phyloP scores from a whole-genome alignment of 2,888 invertebrate genomes.

The Melolontha melolontha region DNA sequence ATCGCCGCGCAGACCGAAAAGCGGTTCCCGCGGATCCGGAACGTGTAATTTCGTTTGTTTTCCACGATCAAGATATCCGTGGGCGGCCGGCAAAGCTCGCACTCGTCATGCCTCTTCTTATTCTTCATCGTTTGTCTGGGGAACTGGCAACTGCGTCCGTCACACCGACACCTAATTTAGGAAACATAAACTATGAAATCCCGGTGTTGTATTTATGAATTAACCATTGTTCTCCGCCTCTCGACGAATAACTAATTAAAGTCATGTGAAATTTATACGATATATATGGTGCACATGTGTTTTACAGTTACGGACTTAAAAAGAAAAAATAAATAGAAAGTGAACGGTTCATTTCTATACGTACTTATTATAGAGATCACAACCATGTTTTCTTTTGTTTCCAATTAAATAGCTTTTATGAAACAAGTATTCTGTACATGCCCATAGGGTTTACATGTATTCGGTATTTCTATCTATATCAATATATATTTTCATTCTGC shows the following conservation, averaged over 20 bases:
- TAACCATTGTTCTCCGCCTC: constrained; percentile 39
- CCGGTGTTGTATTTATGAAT: constrained; percentile 35
- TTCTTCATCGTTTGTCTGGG: constrained; percentile 15
- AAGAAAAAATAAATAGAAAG: constrained; percentile 1
- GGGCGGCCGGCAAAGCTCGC: constrained; percentile 28
- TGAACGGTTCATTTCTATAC: background rate
- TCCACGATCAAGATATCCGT: constrained; percentile 36
- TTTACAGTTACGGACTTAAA: constrained; percentile 18
- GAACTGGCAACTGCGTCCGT: constrained; percentile 20
- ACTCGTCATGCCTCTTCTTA: constrained; percentile 27
- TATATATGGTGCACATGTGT: constrained; percentile 12
- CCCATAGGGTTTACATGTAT: constrained; percentile 1
- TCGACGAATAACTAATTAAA: constrained; percentile 39
- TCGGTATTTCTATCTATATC: background rate
- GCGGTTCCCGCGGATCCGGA: constrained; percentile 29
- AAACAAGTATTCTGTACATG: constrained; percentile 26
- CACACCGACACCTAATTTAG: constrained; percentile 41
- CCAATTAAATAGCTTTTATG: constrained; percentile 29
- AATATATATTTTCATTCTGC: too few species aligned
- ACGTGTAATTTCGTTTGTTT: constrained; percentile 38
- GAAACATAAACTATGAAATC: constrained; percentile 41
- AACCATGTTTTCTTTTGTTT: constrained; percentile 1
- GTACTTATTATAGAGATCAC: constrained; percentile 17
- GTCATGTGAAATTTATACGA: constrained; percentile 41
- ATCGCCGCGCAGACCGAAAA: constrained; percentile 14